A percentile compares a stretch with the other conserved stretches of the same genome.
phyloP scores from a whole-genome alignment of 2,797 vertebrate genomes.

The Eulemur albifrons region DNA sequence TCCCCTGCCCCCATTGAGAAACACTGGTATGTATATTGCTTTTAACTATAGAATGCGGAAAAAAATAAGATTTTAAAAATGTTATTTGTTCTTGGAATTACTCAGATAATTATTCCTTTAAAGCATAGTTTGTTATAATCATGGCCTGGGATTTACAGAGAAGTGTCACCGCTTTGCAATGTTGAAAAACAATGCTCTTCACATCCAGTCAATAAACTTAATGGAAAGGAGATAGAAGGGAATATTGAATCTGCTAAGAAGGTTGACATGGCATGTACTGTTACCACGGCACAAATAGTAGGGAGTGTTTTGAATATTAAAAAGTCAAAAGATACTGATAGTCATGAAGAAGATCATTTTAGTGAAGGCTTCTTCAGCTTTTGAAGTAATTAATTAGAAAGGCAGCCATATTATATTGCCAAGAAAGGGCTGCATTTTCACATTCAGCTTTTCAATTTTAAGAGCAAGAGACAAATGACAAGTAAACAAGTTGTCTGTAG shows the following conservation, averaged over 20 bases:
- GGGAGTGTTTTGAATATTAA: slow-evolving; percentile 58
- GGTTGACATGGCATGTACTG: slow-evolving; percentile 43
- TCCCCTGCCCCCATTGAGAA: not conserved
- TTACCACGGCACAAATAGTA: slow-evolving; percentile 60
- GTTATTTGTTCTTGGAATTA: slow-evolving; percentile 18
- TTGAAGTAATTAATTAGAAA: slow-evolving; percentile 70
- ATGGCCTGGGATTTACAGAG: not conserved
- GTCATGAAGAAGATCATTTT: slow-evolving; percentile 36
- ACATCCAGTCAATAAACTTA: slow-evolving; percentile 42
- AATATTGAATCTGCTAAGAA: slow-evolving; percentile 44
- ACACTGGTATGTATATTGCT: not conserved
- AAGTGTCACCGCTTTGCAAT: not conserved
- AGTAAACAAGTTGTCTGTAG: slow-evolving; percentile 56
- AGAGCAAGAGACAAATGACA: slow-evolving; percentile 41
- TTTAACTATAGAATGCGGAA: not conserved
- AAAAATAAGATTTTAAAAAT: not conserved
- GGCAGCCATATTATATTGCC: slow-evolving; percentile 13
- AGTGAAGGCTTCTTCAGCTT: slow-evolving; percentile 43
- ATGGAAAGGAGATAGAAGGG: slow-evolving; percentile 36
- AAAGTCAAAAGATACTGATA: slow-evolving; percentile 47
- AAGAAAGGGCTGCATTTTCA: slow-evolving; percentile 54
- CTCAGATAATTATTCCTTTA: slow-evolving; percentile 35
- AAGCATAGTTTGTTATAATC: slow-evolving; percentile 23
- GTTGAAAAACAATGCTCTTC: slow-evolving; percentile 43
- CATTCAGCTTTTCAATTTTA: slow-evolving; percentile 22